Evolutionary conservation across 1,140 invertebrate species (phyloP), one percentile per base, ranked within the genome.

Genomic region (Apis laboriosa): DNA sequence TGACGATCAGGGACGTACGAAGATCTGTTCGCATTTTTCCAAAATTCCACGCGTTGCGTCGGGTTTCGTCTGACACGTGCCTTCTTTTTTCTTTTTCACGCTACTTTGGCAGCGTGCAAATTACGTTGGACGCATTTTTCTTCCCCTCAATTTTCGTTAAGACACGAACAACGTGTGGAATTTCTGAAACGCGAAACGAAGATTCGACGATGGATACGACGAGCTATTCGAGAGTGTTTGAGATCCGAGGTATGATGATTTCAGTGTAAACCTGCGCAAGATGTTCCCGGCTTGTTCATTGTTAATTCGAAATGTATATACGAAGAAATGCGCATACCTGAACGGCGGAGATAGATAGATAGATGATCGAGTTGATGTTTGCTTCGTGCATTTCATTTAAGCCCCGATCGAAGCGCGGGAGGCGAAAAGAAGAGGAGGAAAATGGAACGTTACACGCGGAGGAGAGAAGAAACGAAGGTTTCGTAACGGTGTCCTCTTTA

Each of bases 1-100:
- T 51, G 55, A n/a, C n/a, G 77, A 43, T 75, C 64, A 49, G 66
- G 53, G 61, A 51, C 60, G 56, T 55, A 61, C 49, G 60, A 28
- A 28, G 5, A 24, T 17, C n/a, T 53, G 73, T 56, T 34, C 75
- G 81, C 81, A 78, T 83, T 43, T 43, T 43, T 83, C 81, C 80
- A 7, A 5, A 64, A 78, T 83, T 83, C 80, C 75, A 56, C 28
- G 78, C 49, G 24, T 43, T 68, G 80, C 64, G 61, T 82, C 73
- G 80, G 56, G 77, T 82, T 82, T 82, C 80, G 49, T 43, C 34
- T 43, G 34, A 4, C 34, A 43, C 34, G 34, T 43, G 34, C 34
- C 34, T 43, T 43, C 34, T 43, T 43, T 7, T 43, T 43, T 43
- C 4, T 4, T 43, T 43, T 43, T 43, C 34, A 7, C 34, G 34